Conservation (phyloP, 2,888 invertebrate species). For the Tachina grossa region DNA sequence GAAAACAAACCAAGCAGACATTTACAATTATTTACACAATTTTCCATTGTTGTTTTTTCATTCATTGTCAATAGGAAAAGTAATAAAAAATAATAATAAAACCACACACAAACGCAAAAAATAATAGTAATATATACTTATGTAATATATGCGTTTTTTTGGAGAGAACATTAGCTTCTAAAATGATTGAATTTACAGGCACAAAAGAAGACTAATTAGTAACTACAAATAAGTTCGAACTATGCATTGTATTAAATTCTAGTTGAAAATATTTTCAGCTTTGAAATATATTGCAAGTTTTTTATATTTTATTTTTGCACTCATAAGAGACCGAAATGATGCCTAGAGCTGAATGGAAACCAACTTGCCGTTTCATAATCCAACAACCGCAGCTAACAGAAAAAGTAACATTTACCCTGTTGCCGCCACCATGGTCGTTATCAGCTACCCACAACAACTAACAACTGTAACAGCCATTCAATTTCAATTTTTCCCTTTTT, state of each 20-base stretch:
- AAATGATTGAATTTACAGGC: neutral
- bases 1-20: conserved; percentile 15
- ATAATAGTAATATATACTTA: neutral
- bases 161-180: neutral
- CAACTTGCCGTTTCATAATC: conserved; percentile 44
- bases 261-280: neutral
- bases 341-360: conserved; percentile 52
- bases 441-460: conserved; percentile 17
- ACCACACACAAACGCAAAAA: neutral
- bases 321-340: neutral
- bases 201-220: neutral
- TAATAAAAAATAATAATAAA: conserved; percentile 41
- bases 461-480: conserved; percentile 39
- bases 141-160: neutral
- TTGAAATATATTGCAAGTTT: neutral
- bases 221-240: neutral
- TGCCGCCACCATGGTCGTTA: conserved; percentile 33
- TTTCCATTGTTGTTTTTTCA: conserved; percentile 28
- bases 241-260: neutral
- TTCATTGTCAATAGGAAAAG: conserved; percentile 22
- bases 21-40: conserved; percentile 30
- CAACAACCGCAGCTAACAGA: conserved; percentile 25
- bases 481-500: conserved; percentile 18
- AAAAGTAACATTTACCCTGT: conserved; percentile 16
- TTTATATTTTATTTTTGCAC: neutral